Conservation (phyloP, 2,888 invertebrate species). For the Notodonta ziczac region DNA sequence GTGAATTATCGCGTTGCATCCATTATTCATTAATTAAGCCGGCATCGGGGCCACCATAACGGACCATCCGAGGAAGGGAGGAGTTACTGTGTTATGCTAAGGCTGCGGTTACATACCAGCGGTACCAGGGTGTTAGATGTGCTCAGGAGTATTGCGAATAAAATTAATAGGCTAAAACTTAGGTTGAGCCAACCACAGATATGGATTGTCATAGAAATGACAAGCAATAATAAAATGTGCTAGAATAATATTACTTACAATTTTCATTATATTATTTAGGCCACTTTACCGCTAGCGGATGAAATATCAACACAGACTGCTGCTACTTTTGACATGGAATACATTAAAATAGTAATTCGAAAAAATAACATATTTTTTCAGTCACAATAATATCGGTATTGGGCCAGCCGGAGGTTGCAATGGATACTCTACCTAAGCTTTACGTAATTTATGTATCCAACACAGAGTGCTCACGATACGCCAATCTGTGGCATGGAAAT, state of each 20-base stretch:
- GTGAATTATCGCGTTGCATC: conserved; percentile 71
- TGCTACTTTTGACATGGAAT: no score
- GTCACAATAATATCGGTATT: background rate
- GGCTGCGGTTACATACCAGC: conserved; percentile 2
- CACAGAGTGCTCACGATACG: conserved; percentile 27
- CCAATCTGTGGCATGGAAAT: conserved; percentile 28
- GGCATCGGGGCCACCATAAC: conserved; percentile 63
- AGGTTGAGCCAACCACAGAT: no score
- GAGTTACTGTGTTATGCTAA: conserved; percentile 20
- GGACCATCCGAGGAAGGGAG: conserved; percentile 49
- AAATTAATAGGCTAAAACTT: no score
- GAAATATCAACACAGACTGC: no score
- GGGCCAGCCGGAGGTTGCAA: background rate
- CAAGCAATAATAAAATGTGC: no score
- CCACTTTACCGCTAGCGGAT: no score
- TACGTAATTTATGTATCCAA: conserved; percentile 38
- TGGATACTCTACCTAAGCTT: conserved; percentile 5
- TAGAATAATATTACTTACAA: no score
- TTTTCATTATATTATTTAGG: no score
- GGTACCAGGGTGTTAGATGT: background rate
- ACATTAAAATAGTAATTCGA: no score
- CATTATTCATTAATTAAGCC: conserved; percentile 78
- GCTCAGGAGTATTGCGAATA: no score
- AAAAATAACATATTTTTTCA: no score
- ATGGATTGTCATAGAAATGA: no score